A percentile compares a stretch with the other conserved stretches of the same genome.
phyloP scores from a whole-genome alignment of 1,140 invertebrate genomes.

The Aethina tumida region DNA sequence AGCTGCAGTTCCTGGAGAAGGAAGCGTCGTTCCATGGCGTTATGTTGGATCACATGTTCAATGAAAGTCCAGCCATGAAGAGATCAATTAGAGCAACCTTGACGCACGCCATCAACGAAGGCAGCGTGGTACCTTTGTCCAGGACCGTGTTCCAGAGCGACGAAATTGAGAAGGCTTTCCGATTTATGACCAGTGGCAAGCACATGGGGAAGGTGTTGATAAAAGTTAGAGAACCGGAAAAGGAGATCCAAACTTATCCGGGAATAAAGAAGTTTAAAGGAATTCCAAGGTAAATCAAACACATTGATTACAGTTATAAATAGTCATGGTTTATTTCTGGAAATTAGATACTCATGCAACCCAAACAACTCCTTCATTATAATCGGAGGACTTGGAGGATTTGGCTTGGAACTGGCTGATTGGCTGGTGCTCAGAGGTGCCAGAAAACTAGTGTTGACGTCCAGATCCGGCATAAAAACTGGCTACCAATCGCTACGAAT shows the following conservation, averaged over 20 bases:
- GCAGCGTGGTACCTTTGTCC: conserved; percentile 46
- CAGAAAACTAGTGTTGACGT: conserved; percentile 67
- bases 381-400: conserved; percentile 74
- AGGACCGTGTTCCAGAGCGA: conserved; percentile 49
- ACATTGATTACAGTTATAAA: background rate
- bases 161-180: conserved; percentile 55
- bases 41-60: conserved; percentile 68
- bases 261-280: background rate
- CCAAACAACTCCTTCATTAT: conserved; percentile 48
- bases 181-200: conserved; percentile 74
- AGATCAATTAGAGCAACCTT: conserved; percentile 3
- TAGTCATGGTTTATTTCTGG: background rate
- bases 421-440: conserved; percentile 78
- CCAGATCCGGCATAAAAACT: conserved; percentile 62
- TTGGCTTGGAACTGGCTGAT: conserved; percentile 80
- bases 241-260: conserved; percentile 3
- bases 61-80: conserved; percentile 30
- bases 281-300: conserved; percentile 9
- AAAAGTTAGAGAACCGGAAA: conserved; percentile 50
- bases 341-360: conserved; percentile 21
- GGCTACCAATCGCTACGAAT: conserved; percentile 67
- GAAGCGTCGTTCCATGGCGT: conserved; percentile 85
- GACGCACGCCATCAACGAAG: conserved; percentile 20
- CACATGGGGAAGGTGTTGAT: conserved; percentile 79
- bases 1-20: conserved; percentile 67